phyloP scores from a whole-genome alignment of 2,888 invertebrate species.

The Spodoptera littoralis region DNA sequence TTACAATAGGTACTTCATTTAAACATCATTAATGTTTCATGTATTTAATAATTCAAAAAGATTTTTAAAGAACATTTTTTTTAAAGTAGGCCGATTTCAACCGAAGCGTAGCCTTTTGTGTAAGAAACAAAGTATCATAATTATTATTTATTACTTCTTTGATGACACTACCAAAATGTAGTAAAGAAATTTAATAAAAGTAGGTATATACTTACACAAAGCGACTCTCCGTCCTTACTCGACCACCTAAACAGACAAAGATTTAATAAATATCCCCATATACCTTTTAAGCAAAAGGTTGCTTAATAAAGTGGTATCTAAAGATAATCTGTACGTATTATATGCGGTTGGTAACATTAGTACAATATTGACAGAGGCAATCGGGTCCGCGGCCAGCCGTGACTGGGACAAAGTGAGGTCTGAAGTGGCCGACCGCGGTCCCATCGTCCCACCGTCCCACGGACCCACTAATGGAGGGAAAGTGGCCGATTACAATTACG shows the following conservation, averaged over 20 bases:
- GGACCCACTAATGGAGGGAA: conserved; percentile 74
- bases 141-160: no score
- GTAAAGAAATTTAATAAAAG: no score
- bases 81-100: no score
- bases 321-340: conserved; percentile 45
- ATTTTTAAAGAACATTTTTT: no score
- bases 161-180: no score
- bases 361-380: conserved; percentile 56
- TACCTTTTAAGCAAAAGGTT: conserved; percentile 5
- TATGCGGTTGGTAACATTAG: conserved; percentile 46
- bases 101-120: no score
- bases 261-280: not conserved
- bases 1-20: conserved; percentile 7
- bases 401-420: conserved; percentile 58
- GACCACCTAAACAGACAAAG: no score
- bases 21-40: conserved; percentile 17
- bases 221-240: no score
- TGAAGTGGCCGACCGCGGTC: conserved; percentile 58
- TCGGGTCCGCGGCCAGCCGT: conserved; percentile 38
- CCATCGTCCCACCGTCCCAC: conserved; percentile 46
- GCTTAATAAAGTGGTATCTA: conserved; percentile 30
- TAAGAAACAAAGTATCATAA: no score
- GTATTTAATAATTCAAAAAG: conserved; percentile 12
- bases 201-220: no score
- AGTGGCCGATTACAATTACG: conserved; percentile 81